Conservation (phyloP, 2,888 invertebrate genomes). For the Macaria liturata region DNA sequence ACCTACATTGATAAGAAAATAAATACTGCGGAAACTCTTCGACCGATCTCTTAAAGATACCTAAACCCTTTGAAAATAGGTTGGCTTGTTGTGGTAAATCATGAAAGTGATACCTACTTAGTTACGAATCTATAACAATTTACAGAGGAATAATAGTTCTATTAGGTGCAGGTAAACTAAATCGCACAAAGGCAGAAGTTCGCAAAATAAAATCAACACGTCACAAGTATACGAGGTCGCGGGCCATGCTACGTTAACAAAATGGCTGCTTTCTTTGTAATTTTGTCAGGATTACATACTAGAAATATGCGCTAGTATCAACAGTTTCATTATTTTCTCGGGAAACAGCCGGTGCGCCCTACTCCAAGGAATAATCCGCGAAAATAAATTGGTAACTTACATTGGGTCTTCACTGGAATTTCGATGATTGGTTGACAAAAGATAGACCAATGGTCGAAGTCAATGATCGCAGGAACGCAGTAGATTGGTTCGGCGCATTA, state of each 20-base stretch:
- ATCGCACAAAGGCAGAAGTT: no score
- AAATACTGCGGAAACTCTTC: no score
- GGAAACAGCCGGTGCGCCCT: constrained; percentile 45
- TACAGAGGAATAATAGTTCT: no score
- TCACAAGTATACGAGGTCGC: constrained; percentile 62
- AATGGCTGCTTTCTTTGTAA: constrained; percentile 77
- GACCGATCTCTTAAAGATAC: no score
- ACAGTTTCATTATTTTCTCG: constrained; percentile 27
- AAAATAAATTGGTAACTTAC: constrained; percentile 78
- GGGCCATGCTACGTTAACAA: constrained; percentile 69
- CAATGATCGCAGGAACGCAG: constrained; percentile 89
- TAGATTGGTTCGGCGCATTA: constrained; percentile 85
- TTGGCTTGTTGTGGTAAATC: no score
- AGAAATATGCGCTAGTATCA: constrained; percentile 43
- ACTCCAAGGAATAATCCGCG: constrained; percentile 59
- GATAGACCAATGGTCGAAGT: constrained; percentile 93
- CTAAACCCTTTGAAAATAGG: no score
- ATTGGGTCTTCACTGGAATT: constrained; percentile 86
- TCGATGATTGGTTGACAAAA: constrained; percentile 95
- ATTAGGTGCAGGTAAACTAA: no score
- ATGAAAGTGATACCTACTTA: no score
- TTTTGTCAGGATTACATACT: constrained; percentile 47
- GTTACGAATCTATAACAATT: no score
- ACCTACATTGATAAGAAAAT: no score
- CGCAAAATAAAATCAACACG: constrained; percentile 54